Evolutionary conservation across 2,797 vertebrate genomes (phyloP).

Genomic region (Zalophus californianus): DNA sequence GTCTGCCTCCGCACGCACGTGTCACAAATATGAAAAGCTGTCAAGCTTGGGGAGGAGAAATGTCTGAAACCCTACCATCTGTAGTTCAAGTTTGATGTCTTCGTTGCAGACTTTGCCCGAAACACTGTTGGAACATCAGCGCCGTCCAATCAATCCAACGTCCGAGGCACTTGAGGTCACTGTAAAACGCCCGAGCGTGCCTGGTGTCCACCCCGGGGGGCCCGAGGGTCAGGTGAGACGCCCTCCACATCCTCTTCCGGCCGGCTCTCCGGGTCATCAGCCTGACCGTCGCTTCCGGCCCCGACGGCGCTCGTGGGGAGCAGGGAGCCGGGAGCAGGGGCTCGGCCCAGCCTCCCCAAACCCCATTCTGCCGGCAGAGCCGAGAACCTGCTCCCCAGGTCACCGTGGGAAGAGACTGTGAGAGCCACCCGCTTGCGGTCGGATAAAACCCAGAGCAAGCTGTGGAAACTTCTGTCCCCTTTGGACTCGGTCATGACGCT

Average conservation of each 20-base stretch:
- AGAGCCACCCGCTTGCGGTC: accelerated
- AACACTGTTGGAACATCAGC: accelerated
- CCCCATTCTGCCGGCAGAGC: neutral
- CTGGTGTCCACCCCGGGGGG: neutral
- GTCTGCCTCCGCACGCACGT: accelerated
- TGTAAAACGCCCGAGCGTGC: accelerated
- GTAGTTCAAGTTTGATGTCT: accelerated
- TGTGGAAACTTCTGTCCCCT: accelerated
- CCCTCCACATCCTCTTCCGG: accelerated
- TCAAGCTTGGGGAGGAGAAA: neutral
- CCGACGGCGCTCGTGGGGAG: accelerated
- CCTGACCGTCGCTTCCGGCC: accelerated
- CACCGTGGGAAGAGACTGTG: accelerated
- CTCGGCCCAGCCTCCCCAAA: neutral
- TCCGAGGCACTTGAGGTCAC: accelerated
- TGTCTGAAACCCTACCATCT: accelerated
- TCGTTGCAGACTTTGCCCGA: accelerated
- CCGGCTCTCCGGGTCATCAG: accelerated
- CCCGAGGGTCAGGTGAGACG: accelerated
- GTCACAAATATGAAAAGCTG: accelerated
- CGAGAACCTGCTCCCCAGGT: accelerated
- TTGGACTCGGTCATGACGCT: accelerated
- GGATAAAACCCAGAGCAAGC: neutral
- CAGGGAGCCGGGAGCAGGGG: neutral
- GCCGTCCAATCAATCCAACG: accelerated